Base-by-base conservation (phyloP, 2,113 vertebrate genomes). In the Grantiella picta region DNA sequence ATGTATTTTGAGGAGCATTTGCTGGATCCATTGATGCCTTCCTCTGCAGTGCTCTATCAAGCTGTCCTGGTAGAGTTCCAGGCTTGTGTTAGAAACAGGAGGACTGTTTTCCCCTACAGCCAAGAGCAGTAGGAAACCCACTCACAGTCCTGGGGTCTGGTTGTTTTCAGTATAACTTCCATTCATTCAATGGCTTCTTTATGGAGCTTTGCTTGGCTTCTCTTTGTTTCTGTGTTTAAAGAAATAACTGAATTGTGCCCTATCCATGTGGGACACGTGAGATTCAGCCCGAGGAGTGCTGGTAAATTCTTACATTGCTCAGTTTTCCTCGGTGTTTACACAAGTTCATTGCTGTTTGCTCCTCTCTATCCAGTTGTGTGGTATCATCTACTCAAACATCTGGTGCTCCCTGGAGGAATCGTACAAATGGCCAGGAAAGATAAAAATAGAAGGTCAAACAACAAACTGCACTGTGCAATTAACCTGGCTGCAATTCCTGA, bases 371-470 rank as follows among this genome's bases (percentile, higher is more conserved):
- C 66, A 54, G 63, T 52, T 85, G 33, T 56, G 9, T 44, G 63
- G n/a, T 75, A 42, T 69, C 82, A 79, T 10, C 53, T 19, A 15
- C 85, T 71, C 60, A 70, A 81, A 75, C 65, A 29, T 56, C 82
- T 69, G 78, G 15, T 44, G n/a, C 23, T 82, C 64, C 68, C 78
- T 8, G 35, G 61, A 79, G 70, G 49, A 45, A n/a, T 3, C 38
- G 50, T 11, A 45, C 40, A 90, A 92, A 82, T 56, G 36, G 54
- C 33, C 45, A 68, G 50, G 33, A 65, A 66, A 82, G 79, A 71
- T 33, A 54, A 73, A 85, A 87, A 57, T 16, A 63, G 77, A 89
- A 92, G 89, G 92, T 94, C 91, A 95, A 85, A 92, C 54, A 91
- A 65, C 80, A 85, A 92, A 77, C 65, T 52, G 44, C 27, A 7